phyloP scores from a whole-genome alignment of 2,797 vertebrate genomes.

The Sebastes steindachneri region DNA sequence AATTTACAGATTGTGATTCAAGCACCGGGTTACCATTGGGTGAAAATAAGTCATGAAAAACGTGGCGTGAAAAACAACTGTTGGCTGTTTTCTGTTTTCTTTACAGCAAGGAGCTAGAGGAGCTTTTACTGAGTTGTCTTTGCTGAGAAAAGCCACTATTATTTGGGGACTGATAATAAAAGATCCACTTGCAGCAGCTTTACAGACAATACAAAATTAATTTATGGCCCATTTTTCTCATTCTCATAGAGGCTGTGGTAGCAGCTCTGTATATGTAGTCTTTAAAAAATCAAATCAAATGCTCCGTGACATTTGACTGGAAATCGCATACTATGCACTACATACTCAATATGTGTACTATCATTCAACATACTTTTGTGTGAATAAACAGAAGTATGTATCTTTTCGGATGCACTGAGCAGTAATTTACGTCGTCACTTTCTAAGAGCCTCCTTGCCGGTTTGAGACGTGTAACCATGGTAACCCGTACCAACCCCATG shows the following conservation, averaged over 20 bases:
- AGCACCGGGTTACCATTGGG: not conserved
- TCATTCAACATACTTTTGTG: too few relatives aligned
- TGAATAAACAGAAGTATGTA: too few relatives aligned
- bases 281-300: not conserved
- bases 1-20: not conserved
- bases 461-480: too few relatives aligned
- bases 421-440: too few relatives aligned
- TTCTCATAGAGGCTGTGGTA: not conserved
- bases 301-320: not conserved
- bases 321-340: too few relatives aligned
- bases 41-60: not conserved
- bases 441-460: too few relatives aligned
- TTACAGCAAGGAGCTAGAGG: not conserved
- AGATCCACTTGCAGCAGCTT: not conserved
- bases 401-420: too few relatives aligned
- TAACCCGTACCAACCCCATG: too few relatives aligned
- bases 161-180: not conserved
- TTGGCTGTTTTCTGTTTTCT: not conserved
- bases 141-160: not conserved
- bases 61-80: not conserved
- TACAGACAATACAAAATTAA: not conserved
- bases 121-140: not conserved
- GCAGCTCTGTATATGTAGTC: not conserved
- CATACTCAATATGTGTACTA: too few relatives aligned
- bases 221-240: not conserved